These are phyloP conservation scores for Taphrorychus bicolor DNA, from an alignment of 2,888 invertebrate species.

Conservation along the genomic window DNA sequence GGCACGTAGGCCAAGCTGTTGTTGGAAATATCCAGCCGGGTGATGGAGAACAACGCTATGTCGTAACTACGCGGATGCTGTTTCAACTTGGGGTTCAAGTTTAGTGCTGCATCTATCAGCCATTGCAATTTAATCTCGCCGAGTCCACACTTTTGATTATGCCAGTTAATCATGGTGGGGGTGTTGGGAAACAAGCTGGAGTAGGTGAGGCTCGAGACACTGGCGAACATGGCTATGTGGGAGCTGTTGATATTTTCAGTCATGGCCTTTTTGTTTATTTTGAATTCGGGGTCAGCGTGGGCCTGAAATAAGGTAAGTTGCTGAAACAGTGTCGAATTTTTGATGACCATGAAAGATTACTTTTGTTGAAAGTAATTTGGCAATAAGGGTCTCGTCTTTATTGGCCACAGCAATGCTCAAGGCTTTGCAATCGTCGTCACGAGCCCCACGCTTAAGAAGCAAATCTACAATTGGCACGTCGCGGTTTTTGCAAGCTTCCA, in stretches of 20 bases:
- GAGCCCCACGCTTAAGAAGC: conserved; percentile 80
- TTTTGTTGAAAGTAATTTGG: conserved; percentile 84
- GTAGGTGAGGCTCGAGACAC: conserved; percentile 71
- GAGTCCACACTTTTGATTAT: conserved; percentile 76
- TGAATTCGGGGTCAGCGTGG: conserved; percentile 89
- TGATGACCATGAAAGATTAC: conserved; percentile 56
- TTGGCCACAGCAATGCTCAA: conserved; percentile 77
- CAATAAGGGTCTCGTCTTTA: conserved; percentile 77
- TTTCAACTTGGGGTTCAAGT: conserved; percentile 83
- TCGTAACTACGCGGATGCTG: conserved; percentile 71
- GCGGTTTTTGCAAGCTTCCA: conserved; percentile 73
- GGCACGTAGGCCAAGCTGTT: conserved; percentile 86
- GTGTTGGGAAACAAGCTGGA: conserved; percentile 82
- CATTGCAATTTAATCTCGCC: conserved; percentile 79
- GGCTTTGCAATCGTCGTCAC: conserved; percentile 87
- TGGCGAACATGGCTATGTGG: conserved; percentile 64
- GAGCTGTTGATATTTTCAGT: conserved; percentile 67
- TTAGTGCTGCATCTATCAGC: conserved; percentile 83
- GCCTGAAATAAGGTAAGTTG: conserved; percentile 64
- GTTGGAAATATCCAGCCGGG: conserved; percentile 90
- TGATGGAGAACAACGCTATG: conserved; percentile 87
- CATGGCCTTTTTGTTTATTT: conserved; percentile 88
- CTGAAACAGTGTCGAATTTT: background rate
- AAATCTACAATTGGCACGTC: conserved; percentile 78
- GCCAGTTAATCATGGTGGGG: conserved; percentile 93